Evolutionary conservation across 2,888 invertebrate species (phyloP).

Genomic region (Torymus tubicola): DNA sequence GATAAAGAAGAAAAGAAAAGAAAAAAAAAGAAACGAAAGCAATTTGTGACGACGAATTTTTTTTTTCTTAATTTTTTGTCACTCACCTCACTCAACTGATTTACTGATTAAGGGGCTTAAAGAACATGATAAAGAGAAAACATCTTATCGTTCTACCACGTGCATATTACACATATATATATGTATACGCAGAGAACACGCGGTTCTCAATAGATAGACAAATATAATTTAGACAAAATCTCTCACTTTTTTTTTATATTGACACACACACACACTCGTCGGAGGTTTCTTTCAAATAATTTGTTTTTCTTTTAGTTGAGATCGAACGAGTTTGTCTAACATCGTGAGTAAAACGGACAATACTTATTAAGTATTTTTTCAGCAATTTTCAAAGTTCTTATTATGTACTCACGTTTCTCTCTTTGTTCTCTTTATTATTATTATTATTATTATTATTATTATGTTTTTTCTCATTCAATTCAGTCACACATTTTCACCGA

Average conservation of each 20-base stretch:
- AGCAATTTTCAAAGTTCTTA: constrained; percentile 43
- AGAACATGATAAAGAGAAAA: not conserved
- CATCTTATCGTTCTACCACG: constrained; percentile 25
- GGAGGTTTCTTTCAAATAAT: constrained; percentile 34
- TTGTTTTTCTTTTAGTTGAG: constrained; percentile 58
- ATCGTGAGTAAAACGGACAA: constrained; percentile 52
- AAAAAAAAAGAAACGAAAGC: constrained; percentile 21
- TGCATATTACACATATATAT: not conserved
- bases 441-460: too few relatives aligned
- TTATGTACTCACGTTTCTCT: constrained; percentile 26
- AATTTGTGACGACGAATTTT: constrained; percentile 24
- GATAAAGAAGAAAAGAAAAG: constrained; percentile 8
- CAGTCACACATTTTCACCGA: constrained; percentile 37
- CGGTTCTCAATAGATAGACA: not conserved
- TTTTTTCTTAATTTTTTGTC: constrained; percentile 6
- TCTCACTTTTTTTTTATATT: too few relatives aligned
- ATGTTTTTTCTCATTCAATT: constrained; percentile 15
- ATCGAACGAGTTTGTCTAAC: constrained; percentile 54
- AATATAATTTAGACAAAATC: not conserved
- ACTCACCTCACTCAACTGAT: not conserved
- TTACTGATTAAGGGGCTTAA: constrained; percentile 26
- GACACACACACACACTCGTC: constrained; percentile 5
- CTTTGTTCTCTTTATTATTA: too few relatives aligned
- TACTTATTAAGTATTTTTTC: constrained; percentile 34
- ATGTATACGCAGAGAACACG: too few relatives aligned